Evolutionary conservation across 2,888 invertebrate species (phyloP).

Genomic region (Pyrochroa serraticornis): DNA sequence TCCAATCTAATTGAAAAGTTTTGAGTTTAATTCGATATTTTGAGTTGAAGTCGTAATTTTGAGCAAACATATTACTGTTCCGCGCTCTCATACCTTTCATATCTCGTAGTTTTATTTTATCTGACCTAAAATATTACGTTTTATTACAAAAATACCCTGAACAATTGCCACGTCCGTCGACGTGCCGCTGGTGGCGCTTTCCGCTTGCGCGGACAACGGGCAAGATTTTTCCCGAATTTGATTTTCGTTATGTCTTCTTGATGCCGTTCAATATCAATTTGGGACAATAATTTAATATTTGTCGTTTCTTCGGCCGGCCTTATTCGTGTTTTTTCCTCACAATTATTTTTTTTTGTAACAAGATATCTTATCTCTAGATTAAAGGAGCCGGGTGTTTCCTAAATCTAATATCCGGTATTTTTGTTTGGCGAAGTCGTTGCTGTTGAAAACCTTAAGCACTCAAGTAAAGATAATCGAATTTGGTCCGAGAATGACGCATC

Average conservation of each 20-base stretch:
- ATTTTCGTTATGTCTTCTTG: neutral
- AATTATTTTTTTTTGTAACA: slow-evolving; percentile 6
- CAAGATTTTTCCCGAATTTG: too few species aligned
- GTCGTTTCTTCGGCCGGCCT: neutral
- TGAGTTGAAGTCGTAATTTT: too few species aligned
- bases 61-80: too few species aligned
- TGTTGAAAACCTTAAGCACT: neutral
- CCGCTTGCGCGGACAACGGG: too few species aligned
- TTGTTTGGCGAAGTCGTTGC: slow-evolving; percentile 1
- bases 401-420: slow-evolving; percentile 22
- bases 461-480: too few species aligned
- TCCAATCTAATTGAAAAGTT: too few species aligned
- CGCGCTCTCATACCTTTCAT: too few species aligned
- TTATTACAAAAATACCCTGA: neutral
- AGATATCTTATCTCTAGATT: slow-evolving; percentile 17
- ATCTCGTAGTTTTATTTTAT: too few species aligned
- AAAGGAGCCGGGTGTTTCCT: slow-evolving; percentile 17
- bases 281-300: slow-evolving; percentile 14
- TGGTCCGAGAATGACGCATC: too few species aligned
- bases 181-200: neutral
- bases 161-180: neutral
- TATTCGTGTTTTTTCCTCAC: slow-evolving; percentile 1
- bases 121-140: too few species aligned
- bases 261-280: slow-evolving; percentile 14
- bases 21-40: too few species aligned